Base-by-base conservation (phyloP, 2,113 vertebrate species). In the Cyphomyrus discorhynchus region DNA sequence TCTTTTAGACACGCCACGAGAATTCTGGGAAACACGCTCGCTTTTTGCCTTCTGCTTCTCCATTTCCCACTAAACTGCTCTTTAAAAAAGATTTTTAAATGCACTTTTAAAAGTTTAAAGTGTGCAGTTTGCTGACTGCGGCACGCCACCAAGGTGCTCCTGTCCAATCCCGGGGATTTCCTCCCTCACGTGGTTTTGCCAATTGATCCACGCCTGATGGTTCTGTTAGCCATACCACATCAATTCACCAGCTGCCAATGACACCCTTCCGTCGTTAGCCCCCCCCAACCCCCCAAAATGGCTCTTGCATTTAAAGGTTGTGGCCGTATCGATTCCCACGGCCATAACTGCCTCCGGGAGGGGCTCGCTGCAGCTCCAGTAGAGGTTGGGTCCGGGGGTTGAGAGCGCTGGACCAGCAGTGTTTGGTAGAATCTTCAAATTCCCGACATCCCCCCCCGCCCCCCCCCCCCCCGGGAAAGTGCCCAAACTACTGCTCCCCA, bases 161-260 rank as follows among this genome's bases (percentile, higher is more conserved):
- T 46, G 45, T 8, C 8, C 35, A 83, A 45, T 45, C 19, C 5
- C 19, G 6, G 19, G 35, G 35, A 83, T 83, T 19, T 9, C 39
- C 42, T 82, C 9, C 77, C 15, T 35, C 42, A 17, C n/a, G 15
- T 10, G 17, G 9, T 13, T 47, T 10, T 45, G 24, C 82, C 21
- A 19, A 27, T 45, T 13, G 82, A 84, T 47, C 39, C 21, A 19
- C 2, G 7, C 11, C 13, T 42, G 21, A 24, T 84, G 42, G 21
- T 47, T 11, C 42, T n/a, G 45, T 84, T 84, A 84, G 8, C 7
- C 62, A 84, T 86, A 92, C 92, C 89, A 82, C 91, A 94, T 95
- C 92, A 90, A 93, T 93, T 92, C 91, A 91, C 92, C 90, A 80
- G 70, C 82, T 92, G 92, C 92, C 93, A 93, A 90, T 92, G 87